Conservation (phyloP, 2,113 vertebrate genomes). For the Cacatua alba region DNA sequence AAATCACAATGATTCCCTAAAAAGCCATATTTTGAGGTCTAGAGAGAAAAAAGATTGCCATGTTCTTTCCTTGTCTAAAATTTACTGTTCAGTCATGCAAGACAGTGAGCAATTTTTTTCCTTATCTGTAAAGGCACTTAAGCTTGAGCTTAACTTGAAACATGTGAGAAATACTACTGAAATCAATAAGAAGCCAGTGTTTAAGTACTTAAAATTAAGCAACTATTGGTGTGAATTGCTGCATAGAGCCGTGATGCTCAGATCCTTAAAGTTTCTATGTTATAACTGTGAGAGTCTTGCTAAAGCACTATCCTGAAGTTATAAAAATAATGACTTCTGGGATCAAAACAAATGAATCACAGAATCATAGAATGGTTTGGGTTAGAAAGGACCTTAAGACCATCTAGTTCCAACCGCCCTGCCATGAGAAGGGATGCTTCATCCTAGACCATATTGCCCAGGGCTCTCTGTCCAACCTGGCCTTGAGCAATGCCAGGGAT, state of each 20-base stretch:
- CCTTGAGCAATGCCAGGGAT: neutral
- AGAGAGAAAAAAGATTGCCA: neutral
- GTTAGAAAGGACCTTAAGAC: neutral
- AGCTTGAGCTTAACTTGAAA: slow-evolving; percentile 14
- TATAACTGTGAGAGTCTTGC: too few relatives aligned
- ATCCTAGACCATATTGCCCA: neutral
- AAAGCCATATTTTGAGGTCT: neutral
- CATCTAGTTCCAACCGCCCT: neutral
- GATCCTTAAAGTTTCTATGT: neutral
- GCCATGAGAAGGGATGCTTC: neutral
- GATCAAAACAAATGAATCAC: too few relatives aligned
- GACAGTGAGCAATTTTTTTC: neutral
- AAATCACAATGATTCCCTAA: neutral
- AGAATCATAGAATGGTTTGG: too few relatives aligned
- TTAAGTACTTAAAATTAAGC: slow-evolving; percentile 14
- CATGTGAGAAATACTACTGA: neutral
- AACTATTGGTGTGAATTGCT: neutral
- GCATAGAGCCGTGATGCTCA: neutral
- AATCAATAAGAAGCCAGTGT: slow-evolving; percentile 1
- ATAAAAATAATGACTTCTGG: too few relatives aligned
- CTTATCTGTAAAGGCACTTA: slow-evolving; percentile 21
- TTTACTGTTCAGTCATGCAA: neutral
- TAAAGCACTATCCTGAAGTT: too few relatives aligned
- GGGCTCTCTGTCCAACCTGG: neutral
- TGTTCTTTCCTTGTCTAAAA: neutral